Evolutionary conservation across 2,797 vertebrate species (phyloP).

Genomic region (Hydrophis major): DNA sequence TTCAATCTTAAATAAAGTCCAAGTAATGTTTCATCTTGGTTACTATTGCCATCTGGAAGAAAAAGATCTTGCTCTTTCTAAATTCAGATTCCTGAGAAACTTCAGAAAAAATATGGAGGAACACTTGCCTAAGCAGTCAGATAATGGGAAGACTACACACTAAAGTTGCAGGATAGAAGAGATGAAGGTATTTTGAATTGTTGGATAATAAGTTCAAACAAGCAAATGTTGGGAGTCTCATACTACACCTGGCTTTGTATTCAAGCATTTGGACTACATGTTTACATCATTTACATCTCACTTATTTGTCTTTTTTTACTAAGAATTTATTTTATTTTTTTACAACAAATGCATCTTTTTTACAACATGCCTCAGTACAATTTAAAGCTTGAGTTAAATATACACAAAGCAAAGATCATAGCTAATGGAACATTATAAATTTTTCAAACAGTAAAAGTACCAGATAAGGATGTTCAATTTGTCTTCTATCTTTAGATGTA

Average conservation of each 20-base stretch:
- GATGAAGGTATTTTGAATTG: not conserved
- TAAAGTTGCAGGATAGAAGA: not conserved
- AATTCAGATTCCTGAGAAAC: not conserved
- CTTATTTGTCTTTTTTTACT: not conserved
- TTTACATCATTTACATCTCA: not conserved
- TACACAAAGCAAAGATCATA: not conserved
- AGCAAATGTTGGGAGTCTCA: not conserved
- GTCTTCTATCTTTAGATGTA: not conserved
- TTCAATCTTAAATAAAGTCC: not conserved
- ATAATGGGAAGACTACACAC: not conserved
- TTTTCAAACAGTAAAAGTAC: not conserved
- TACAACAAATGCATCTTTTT: too few species aligned
- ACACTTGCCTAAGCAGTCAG: not conserved
- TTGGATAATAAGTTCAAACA: not conserved
- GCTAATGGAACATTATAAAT: not conserved
- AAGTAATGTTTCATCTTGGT: not conserved
- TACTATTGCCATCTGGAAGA: not conserved
- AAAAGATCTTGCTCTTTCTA: not conserved
- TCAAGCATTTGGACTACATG: not conserved
- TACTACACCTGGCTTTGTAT: not conserved
- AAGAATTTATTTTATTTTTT: too few species aligned
- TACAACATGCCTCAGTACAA: not conserved
- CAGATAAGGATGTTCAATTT: not conserved
- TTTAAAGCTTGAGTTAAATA: not conserved
- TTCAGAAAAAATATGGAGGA: not conserved